Evolutionary conservation across 2,888 invertebrate genomes (phyloP).

Genomic region (Cheilosia impressa): DNA sequence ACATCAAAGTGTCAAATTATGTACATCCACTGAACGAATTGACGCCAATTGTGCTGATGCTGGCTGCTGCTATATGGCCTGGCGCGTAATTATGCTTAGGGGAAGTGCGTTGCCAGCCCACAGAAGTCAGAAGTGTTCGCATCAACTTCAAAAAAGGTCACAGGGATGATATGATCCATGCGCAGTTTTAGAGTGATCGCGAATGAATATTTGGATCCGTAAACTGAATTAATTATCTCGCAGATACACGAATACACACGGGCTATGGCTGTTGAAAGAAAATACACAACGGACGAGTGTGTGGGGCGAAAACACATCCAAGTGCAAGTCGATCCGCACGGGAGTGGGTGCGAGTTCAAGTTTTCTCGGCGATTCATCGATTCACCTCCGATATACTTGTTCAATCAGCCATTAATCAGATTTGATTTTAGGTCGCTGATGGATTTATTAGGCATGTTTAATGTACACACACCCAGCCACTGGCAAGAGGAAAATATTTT

Average conservation of each 20-base stretch:
- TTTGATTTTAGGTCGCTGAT: conserved; percentile 65
- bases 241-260: conserved; percentile 25
- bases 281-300: conserved; percentile 15
- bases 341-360: conserved; percentile 33
- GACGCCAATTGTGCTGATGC: conserved; percentile 38
- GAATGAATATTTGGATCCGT: conserved; percentile 24
- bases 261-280: conserved; percentile 27
- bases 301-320: conserved; percentile 14
- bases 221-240: conserved; percentile 57
- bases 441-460: conserved; percentile 76
- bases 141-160: conserved; percentile 51
- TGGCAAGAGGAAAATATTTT: conserved; percentile 10
- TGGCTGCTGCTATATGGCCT: background rate
- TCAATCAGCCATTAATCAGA: conserved; percentile 76
- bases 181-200: conserved; percentile 13
- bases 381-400: conserved; percentile 45
- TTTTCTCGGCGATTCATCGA: conserved; percentile 20
- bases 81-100: conserved; percentile 30
- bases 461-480: conserved; percentile 56
- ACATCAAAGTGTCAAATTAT: conserved; percentile 74
- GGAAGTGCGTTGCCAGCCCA: conserved; percentile 3
- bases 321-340: background rate
- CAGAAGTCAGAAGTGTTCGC: background rate
- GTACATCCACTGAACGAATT: conserved; percentile 41
- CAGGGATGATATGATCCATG: conserved; percentile 55